Evolutionary conservation across 2,888 invertebrate genomes (phyloP).

Genomic region (Epistrophella euchroma): DNA sequence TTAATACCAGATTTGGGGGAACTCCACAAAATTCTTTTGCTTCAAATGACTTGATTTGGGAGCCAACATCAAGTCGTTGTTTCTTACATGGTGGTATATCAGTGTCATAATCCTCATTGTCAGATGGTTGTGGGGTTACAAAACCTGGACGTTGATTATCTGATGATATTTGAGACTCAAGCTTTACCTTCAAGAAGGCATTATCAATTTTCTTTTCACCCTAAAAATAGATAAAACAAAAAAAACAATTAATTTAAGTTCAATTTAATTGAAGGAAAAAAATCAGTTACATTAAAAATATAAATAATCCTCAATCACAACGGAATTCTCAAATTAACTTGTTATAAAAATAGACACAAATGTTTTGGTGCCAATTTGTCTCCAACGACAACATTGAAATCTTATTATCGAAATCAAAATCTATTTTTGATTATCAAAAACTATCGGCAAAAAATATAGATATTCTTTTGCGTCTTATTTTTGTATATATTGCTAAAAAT

Average conservation of each 20-base stretch:
- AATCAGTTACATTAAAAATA: background rate
- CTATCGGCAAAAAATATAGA: background rate
- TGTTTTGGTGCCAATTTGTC: conserved; percentile 53
- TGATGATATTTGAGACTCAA: conserved; percentile 62
- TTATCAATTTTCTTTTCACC: conserved; percentile 62
- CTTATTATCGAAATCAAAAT: conserved; percentile 19
- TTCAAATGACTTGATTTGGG: conserved; percentile 34
- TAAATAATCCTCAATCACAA: conserved; percentile 21
- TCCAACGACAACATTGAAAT: conserved; percentile 10
- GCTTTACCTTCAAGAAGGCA: conserved; percentile 64
- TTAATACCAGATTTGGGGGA: conserved; percentile 79
- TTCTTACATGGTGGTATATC: conserved; percentile 85
- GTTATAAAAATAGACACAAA: conserved; percentile 34
- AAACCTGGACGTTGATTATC: conserved; percentile 77
- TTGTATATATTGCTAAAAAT: background rate
- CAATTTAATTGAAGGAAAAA: background rate
- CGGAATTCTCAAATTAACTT: conserved; percentile 36
- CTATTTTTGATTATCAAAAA: conserved; percentile 20
- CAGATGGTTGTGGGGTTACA: conserved; percentile 93
- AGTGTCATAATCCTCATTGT: conserved; percentile 90
- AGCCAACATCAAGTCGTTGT: conserved; percentile 79
- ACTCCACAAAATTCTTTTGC: conserved; percentile 66
- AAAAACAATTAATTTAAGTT: conserved; percentile 2
- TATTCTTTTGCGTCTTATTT: conserved; percentile 29
- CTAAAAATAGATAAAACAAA: conserved; percentile 52